A percentile compares a stretch with the other conserved stretches of the same genome.
Conservation (phyloP, 1,140 invertebrate species). For the Armadillidium nasatum region DNA sequence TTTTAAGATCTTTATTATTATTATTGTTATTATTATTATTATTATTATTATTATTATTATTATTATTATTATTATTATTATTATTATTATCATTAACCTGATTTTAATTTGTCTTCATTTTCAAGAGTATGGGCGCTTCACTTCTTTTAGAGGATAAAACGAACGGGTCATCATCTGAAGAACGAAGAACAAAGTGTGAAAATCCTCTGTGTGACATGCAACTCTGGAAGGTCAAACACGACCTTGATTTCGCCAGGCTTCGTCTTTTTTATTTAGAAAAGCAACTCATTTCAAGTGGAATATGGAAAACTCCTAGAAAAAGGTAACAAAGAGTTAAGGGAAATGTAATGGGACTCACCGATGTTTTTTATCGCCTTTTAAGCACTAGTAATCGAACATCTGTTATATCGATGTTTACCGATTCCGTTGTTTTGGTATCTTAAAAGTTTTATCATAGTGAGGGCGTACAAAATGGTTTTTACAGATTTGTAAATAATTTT, state of each 20-base stretch:
- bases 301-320: slow-evolving; percentile 46
- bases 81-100: background rate
- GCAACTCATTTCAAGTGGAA: slow-evolving; percentile 70
- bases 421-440: no score
- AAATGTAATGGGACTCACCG: background rate
- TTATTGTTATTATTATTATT: background rate
- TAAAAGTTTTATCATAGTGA: no score
- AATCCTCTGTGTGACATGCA: slow-evolving; percentile 51
- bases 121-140: slow-evolving; percentile 70
- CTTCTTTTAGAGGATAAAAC: slow-evolving; percentile 82
- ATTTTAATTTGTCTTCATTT: background rate
- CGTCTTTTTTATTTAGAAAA: slow-evolving; percentile 77
- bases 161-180: slow-evolving; percentile 61
- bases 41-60: background rate
- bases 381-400: background rate
- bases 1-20: slow-evolving; percentile 19
- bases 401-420: background rate
- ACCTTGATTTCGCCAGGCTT: slow-evolving; percentile 75
- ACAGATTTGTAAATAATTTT: no score
- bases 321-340: background rate
- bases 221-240: slow-evolving; percentile 81
- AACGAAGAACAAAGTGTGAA: slow-evolving; percentile 35
- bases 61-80: background rate
- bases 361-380: background rate
- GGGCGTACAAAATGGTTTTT: no score